Evolutionary conservation across 2,888 invertebrate species (phyloP), one percentile per base, ranked within the genome.

Genomic region (Carabus problematicus): DNA sequence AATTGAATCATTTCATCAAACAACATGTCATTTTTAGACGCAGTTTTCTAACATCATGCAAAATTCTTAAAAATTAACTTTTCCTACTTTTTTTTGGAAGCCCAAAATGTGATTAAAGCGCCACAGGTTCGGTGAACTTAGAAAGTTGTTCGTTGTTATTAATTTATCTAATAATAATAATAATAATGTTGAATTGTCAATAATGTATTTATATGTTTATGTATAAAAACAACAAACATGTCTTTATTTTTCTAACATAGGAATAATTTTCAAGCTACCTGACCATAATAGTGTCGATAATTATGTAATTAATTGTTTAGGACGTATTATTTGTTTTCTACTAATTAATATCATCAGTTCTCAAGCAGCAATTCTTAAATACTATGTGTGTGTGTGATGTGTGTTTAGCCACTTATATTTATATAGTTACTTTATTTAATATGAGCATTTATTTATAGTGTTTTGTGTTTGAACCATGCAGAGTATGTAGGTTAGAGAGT

Each of bases 31-130:
- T 52, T 16, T 16, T 52, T 9, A 52, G 19, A 6, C 29, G 6
- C 6, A 29, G 6, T 29, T 29, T 6, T 29, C 29, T 62, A 18
- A 58, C 59, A 66, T 59, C 66, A 66, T 66, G 66, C 66, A 66
- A 66, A 66, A 54, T 55, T 18, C 41, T 66, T 58, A 59, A 66
- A 58, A 66, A 66, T 66, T 41, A 66, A 66, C 29, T 59, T 29
- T 29, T 29, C 14, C 59, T 66, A 66, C 59, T 58, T 43, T 54
- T 72, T 67, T 73, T 73, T 76, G 78, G 78, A 78, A 78, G 78
- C 78, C 78, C 78, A 75, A 76, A 77, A 76, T 72, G 77, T 78
- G 78, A 77, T 77, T 77, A 75, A 75, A 75, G 76, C 76, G 68
- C 68, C 62, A 62, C 45, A 66, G 12, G 29, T 29, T 56, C 19